These are phyloP conservation scores for Oostethus manadensis DNA, from an alignment of 2,113 vertebrate genomes.

Conservation along the genomic window DNA sequence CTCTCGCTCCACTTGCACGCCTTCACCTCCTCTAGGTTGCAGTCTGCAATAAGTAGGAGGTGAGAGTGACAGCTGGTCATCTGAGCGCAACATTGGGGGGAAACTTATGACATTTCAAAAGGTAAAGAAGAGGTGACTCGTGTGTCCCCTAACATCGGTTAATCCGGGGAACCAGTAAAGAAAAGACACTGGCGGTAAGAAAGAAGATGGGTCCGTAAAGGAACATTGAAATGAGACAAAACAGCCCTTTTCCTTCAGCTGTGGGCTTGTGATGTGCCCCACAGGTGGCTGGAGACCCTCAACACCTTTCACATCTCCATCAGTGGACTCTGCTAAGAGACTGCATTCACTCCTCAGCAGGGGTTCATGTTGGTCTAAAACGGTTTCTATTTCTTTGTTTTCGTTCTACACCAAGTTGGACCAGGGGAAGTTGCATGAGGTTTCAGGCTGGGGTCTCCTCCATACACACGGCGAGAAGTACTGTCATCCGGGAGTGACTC, in stretches of 20 bases:
- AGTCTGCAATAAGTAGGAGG: constrained; percentile 51
- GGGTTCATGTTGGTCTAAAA: neutral
- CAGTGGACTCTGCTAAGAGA: constrained; percentile 27
- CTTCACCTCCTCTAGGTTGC: constrained; percentile 33
- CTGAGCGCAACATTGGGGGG: constrained; percentile 26
- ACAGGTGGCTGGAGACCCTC: constrained; percentile 27
- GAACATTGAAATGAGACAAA: constrained; percentile 13
- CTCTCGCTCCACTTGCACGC: constrained; percentile 50
- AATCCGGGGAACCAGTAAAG: constrained; percentile 67
- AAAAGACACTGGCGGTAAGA: constrained; percentile 18
- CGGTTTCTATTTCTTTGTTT: neutral
- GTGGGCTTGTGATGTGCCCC: constrained; percentile 36
- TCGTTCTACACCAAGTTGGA: neutral
- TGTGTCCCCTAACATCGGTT: constrained; percentile 67
- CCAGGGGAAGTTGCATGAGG: neutral
- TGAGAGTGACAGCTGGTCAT: constrained; percentile 67
- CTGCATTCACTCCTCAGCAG: constrained; percentile 13
- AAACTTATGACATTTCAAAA: constrained; percentile 64
- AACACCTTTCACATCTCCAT: constrained; percentile 41
- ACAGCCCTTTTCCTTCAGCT: constrained; percentile 16
- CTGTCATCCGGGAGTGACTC: too few relatives aligned
- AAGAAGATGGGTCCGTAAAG: neutral
- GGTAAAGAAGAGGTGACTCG: constrained; percentile 67
- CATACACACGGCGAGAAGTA: too few relatives aligned
- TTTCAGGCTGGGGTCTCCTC: neutral